Conservation (phyloP, 2,888 invertebrate species). For the Dichetophora obliterata region DNA sequence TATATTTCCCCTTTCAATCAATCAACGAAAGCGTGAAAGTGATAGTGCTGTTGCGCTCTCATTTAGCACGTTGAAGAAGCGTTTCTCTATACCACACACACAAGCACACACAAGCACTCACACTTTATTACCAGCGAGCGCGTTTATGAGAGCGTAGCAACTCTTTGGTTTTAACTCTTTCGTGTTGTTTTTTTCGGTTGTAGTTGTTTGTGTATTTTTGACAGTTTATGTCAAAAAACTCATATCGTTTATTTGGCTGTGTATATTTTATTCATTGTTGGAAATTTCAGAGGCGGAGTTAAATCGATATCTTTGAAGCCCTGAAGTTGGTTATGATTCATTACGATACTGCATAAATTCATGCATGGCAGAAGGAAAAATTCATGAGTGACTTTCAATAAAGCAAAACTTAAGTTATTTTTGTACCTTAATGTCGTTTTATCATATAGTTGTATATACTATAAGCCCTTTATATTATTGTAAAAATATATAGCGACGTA, state of each 20-base stretch:
- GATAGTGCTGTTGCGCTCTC: conserved; percentile 1
- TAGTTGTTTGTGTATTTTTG: conserved; percentile 36
- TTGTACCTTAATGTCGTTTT: too few species aligned
- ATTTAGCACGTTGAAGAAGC: neutral
- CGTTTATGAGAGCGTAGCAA: conserved; percentile 30
- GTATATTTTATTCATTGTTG: conserved; percentile 20
- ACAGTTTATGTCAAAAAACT: conserved; percentile 39
- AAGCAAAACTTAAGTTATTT: too few species aligned
- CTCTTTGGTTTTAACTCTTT: conserved; percentile 50
- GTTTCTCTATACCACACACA: neutral
- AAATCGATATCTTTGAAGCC: conserved; percentile 59
- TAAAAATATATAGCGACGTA: too few species aligned
- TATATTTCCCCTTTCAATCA: neutral
- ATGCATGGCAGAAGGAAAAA: too few species aligned
- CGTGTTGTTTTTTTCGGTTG: neutral
- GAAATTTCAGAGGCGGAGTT: conserved; percentile 61
- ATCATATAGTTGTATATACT: too few species aligned
- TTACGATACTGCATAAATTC: too few species aligned
- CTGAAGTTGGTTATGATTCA: too few species aligned
- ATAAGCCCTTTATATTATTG: too few species aligned
- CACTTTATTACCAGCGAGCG: neutral
- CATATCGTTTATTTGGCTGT: conserved; percentile 33
- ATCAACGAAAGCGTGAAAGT: neutral
- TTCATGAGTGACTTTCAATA: too few species aligned
- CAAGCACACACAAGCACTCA: neutral